Percentiles rank a stretch among this genome's conserved stretches.
phyloP scores from a whole-genome alignment of 2,797 vertebrate species.

The Arctocebus calabarensis region DNA sequence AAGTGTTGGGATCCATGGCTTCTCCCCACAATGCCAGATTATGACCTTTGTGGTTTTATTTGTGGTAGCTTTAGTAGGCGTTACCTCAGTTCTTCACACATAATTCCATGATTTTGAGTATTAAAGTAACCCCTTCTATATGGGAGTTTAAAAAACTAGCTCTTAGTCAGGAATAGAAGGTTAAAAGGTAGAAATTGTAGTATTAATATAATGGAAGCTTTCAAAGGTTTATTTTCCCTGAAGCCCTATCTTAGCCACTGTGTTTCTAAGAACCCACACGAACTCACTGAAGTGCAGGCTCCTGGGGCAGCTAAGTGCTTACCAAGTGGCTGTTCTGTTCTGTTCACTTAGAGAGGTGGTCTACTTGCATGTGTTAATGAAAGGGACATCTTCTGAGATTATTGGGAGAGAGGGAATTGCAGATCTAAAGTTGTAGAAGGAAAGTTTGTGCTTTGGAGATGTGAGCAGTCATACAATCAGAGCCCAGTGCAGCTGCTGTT shows the following conservation, averaged over 20 bases:
- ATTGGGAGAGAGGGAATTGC: not conserved
- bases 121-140: not conserved
- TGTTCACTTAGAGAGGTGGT: not conserved
- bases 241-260: not conserved
- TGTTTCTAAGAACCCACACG: conserved; percentile 17
- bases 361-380: not conserved
- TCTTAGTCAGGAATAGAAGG: not conserved
- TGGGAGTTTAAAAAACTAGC: conserved; percentile 11
- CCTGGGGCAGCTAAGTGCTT: too few species aligned
- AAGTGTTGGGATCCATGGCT: too few species aligned
- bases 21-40: not conserved
- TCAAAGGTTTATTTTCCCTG: not conserved
- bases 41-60: not conserved
- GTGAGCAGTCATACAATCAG: not conserved
- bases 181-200: conserved; percentile 8
- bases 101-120: conserved; percentile 34
- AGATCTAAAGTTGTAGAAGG: not conserved
- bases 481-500: too few species aligned
- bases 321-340: too few species aligned
- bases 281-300: conserved; percentile 35
- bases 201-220: conserved; percentile 20
- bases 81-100: conserved; percentile 29
- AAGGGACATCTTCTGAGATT: not conserved
- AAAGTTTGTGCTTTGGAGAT: conserved; percentile 4
- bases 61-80: not conserved